Evolutionary conservation across 2,113 vertebrate genomes (phyloP), one percentile per base, ranked within the genome.

Genomic region (Pipa parva): DNA sequence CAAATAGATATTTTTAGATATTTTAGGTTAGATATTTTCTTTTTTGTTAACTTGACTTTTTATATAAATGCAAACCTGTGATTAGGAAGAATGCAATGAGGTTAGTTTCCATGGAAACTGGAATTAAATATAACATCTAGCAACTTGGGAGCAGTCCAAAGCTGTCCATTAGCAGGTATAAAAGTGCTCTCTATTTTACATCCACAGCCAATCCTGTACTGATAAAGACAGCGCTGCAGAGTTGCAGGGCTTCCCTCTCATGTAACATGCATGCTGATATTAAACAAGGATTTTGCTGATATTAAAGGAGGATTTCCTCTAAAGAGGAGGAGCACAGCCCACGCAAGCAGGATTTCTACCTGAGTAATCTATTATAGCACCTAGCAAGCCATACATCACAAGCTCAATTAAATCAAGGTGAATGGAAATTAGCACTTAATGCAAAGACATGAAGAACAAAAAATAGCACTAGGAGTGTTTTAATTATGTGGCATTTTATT

Each of bases 111-210:
- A 61, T 54, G 66, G 66, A 61, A 70, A 61, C 66, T 54, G 49
- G 58, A 48, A 61, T 70, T 70, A 70, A 70, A 70, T 61, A 70
- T 54, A 70, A 60, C 66, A 54, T 70, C 58, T 45, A 45, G 66
- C 49, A 70, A 70, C 57, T 52, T 60, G 2, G 12, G 49, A 39
- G 66, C 17, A 24, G 65, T 48, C 66, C 58, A 61, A 58, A 70
- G 66, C 66, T 60, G 66, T 70, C 66, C 66, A 70, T 70, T 61
- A 70, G 66, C 66, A 70, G 66, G 66, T 70, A 70, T 51, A 61
- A 54, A 70, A 70, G 66, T 13, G 21, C 39, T 12, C 25, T 24
- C 48, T 52, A 54, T 45, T 61, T 45, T 61, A 61, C 48, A 61
- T 61, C 48, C 52, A 58, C 66, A 69, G 57, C 39, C 31, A 52